Evolutionary conservation across 2,113 vertebrate species (phyloP).

Genomic region (Gadus macrocephalus): DNA sequence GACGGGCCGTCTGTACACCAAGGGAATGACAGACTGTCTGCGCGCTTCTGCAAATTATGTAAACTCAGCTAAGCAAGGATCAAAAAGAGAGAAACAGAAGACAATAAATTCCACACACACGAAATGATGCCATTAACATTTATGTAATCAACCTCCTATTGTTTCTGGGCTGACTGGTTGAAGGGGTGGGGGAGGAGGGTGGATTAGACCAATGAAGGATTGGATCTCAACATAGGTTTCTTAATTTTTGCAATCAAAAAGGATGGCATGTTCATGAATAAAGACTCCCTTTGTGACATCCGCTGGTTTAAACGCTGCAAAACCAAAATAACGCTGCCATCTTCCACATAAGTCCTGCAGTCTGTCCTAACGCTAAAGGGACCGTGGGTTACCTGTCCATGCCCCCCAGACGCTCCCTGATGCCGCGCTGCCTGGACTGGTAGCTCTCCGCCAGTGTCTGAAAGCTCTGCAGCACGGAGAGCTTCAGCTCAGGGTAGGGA

Average conservation of each 20-base stretch:
- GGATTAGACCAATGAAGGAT: no score
- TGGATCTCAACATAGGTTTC: no score
- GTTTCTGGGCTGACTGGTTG: not conserved
- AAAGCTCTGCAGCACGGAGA: conserved; percentile 75
- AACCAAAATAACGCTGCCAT: no score
- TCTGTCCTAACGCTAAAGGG: not conserved
- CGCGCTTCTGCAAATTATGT: no score
- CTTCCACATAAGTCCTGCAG: not conserved
- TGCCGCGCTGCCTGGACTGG: conserved; percentile 64
- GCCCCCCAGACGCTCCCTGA: conserved; percentile 67
- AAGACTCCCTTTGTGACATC: no score
- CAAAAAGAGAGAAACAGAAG: not conserved
- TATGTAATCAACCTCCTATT: conserved; percentile 31
- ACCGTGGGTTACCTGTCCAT: conserved; percentile 68
- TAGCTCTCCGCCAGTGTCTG: conserved; percentile 71
- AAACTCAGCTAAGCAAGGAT: no score
- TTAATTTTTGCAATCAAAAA: no score
- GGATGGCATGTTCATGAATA: no score
- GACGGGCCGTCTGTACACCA: no score
- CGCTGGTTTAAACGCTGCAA: no score
- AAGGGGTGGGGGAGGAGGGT: no score
- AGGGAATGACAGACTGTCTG: no score
- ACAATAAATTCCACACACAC: conserved; percentile 13
- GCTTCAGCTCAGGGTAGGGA: conserved; percentile 79
- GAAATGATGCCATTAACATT: not conserved